Base-by-base conservation (phyloP, 1,140 invertebrate species). In the Lethrus apterus region DNA sequence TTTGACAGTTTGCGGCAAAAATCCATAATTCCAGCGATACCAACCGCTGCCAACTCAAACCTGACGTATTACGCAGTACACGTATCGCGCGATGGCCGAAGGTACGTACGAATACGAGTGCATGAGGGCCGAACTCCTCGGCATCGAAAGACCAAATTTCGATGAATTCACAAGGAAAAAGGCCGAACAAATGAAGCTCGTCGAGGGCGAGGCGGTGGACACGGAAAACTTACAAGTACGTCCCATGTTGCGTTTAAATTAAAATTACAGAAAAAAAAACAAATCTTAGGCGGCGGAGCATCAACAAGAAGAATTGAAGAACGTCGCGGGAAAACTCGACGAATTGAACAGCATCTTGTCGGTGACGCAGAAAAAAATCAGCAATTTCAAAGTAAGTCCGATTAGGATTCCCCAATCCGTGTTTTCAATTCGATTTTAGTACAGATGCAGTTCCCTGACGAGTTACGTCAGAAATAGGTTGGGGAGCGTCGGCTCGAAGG, bases 341-440 rank as follows among this genome's bases (percentile, higher is more conserved):
- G 84, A 89, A 62, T 74, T 94, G 19, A 90, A 88, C 58, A 79
- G 72, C 14, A 87, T 89, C 44, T 67, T 93, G 24, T 78, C 75
- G 53, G 77, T 75, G 15, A 93, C 90, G 0, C 89, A 94, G 65
- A 84, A 83, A 44, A 89, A 90, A 69, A 70, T 96, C 31, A 92
- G 89, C 69, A 80, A 78, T 60, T 81, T 95, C 51, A 94, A 92
- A 75, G 84, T 84, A 70, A 66, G 55, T 47, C 14, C 10, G 3
- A 31, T 18, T 50, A 14, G 3, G 4, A 40, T 26, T 17, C 1
- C 19, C 3, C 32, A 14, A 33, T 2, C 17, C 17, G 11, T 13
- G 17, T 33, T 33, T 33, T 15, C 17, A 33, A 33, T 13, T 13
- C 2, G 13, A n/a, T 38, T 38, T 23, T 13, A 38, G 35, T 38